Evolutionary conservation across 37 sponge, comb jelly and placozoan species (phyloP).

Genomic region (Halichondria panicea): DNA sequence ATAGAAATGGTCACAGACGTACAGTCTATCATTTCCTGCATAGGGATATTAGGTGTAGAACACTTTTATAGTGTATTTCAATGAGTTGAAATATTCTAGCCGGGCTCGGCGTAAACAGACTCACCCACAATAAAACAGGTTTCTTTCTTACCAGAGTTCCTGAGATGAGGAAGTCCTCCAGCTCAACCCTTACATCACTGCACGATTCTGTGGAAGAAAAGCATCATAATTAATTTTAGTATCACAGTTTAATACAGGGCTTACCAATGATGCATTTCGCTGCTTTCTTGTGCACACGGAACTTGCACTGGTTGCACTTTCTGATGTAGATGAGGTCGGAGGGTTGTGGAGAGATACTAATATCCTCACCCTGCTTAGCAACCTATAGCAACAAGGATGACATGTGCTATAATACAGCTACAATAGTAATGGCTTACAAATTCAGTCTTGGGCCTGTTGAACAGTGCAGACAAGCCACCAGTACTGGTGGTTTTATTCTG

Average conservation of each 20-base stretch:
- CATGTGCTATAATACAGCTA: neutral
- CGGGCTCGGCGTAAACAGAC: no score
- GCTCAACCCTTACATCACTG: slow-evolving; percentile 45
- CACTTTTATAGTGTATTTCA: no score
- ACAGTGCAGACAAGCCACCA: slow-evolving; percentile 9
- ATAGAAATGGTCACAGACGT: slow-evolving; percentile 29
- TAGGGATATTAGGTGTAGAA: no score
- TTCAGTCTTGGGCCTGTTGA: slow-evolving; percentile 28
- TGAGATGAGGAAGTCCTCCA: slow-evolving; percentile 41
- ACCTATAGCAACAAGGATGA: slow-evolving; percentile 21
- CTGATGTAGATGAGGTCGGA: slow-evolving; percentile 60
- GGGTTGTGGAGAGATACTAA: slow-evolving; percentile 26
- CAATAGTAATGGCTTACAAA: slow-evolving; percentile 13
- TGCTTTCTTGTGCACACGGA: slow-evolving; percentile 22
- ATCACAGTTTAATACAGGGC: slow-evolving; percentile 7
- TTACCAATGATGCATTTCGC: slow-evolving; percentile 77
- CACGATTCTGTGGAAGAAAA: slow-evolving; percentile 38
- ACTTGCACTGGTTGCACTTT: slow-evolving; percentile 36
- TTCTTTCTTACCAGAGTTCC: slow-evolving; percentile 53
- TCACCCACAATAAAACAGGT: no score
- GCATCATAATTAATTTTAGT: neutral
- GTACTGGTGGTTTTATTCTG: no score
- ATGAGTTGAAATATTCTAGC: no score
- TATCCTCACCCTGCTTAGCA: slow-evolving; percentile 21
- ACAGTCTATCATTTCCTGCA: slow-evolving; percentile 61